Conservation (phyloP, 2,888 invertebrate genomes). For the Nezara viridula region DNA sequence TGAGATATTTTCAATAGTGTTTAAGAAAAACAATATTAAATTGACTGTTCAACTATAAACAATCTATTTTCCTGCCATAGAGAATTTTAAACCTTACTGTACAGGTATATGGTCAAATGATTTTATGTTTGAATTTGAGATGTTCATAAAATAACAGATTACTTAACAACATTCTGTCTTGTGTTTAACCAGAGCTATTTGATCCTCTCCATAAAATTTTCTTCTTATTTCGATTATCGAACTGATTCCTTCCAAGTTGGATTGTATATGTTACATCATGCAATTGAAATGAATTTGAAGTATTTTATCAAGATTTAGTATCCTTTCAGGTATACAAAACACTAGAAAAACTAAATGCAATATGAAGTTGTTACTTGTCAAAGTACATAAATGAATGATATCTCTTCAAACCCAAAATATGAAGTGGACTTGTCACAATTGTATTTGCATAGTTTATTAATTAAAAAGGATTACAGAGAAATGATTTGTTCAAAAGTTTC, state of each 20-base stretch:
- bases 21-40: neutral
- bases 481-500: no score
- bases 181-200: neutral
- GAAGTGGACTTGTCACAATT: neutral
- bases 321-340: neutral
- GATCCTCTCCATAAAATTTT: neutral
- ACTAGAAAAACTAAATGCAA: neutral
- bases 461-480: no score
- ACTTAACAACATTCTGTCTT: neutral
- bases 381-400: neutral
- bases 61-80: neutral
- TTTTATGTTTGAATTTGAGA: neutral
- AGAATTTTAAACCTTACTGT: neutral
- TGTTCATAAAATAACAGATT: neutral
- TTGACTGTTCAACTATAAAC: neutral
- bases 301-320: neutral
- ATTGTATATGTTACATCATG: neutral
- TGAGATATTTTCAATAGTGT: neutral
- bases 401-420: neutral
- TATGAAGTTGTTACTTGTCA: neutral
- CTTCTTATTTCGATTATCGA: neutral
- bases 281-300: neutral
- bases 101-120: neutral
- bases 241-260: neutral
- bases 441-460: no score